phyloP scores from a whole-genome alignment of 2,888 invertebrate species.

The Drosophila pegasa region DNA sequence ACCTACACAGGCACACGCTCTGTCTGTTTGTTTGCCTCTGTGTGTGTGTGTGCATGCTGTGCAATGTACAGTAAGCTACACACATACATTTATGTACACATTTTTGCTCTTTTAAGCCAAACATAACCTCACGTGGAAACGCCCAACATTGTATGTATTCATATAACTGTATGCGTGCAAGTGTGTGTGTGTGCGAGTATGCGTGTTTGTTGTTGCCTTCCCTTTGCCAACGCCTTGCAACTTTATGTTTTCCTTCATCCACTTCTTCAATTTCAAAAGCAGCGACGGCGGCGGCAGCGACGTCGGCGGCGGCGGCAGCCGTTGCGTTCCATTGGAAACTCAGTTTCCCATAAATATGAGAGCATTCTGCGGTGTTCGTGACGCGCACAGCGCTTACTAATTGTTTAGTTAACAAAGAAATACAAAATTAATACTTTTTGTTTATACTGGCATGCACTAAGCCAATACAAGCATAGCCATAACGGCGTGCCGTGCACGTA shows the following conservation, averaged over 20 bases:
- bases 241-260: conserved; percentile 66
- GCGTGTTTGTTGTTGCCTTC: conserved; percentile 33
- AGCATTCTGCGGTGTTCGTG: conserved; percentile 2
- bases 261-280: conserved; percentile 56
- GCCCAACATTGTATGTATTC: conserved; percentile 71
- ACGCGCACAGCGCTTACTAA: conserved; percentile 45
- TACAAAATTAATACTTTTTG: conserved; percentile 42
- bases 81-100: conserved; percentile 30
- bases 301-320: conserved; percentile 9
- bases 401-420: conserved; percentile 51
- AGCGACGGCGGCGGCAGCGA: conserved; percentile 3
- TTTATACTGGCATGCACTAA: conserved; percentile 58
- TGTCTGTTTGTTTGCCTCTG: conserved; percentile 7
- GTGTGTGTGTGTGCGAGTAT: conserved; percentile 6
- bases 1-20: conserved; percentile 26
- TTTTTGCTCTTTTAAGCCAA: conserved; percentile 52
- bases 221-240: conserved; percentile 53
- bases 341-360: conserved; percentile 40
- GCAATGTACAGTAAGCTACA: conserved; percentile 59
- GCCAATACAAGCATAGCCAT: conserved; percentile 32
- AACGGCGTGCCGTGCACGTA: conserved; percentile 21
- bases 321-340: conserved; percentile 43
- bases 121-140: conserved; percentile 80
- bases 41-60: conserved; percentile 36
- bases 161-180: conserved; percentile 15